These are phyloP conservation scores for Rhincodon typus DNA, from an alignment of 2,797 vertebrate genomes.

Conservation along the genomic window DNA sequence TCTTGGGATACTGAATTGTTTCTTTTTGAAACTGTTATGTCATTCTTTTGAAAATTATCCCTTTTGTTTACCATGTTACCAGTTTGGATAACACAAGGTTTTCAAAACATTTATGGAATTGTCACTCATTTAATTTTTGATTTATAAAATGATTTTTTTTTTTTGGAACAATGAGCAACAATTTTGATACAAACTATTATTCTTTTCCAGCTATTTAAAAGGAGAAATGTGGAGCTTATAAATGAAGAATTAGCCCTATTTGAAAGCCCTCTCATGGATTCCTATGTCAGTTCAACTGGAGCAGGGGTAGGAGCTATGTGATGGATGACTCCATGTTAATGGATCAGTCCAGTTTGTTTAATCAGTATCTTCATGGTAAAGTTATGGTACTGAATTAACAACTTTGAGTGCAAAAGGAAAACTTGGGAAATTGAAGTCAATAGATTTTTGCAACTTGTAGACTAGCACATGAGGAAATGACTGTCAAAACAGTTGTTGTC, in stretches of 20 bases:
- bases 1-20: not conserved
- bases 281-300: slow-evolving; percentile 72
- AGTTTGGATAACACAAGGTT: not conserved
- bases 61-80: not conserved
- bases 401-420: not conserved
- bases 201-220: slow-evolving; percentile 81
- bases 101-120: not conserved
- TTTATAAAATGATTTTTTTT: slow-evolving; percentile 21
- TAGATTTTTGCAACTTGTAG: not conserved
- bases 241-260: slow-evolving; percentile 85
- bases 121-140: not conserved
- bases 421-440: not conserved
- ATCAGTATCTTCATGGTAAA: not conserved
- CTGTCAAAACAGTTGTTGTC: not conserved
- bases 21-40: not conserved
- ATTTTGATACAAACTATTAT: not conserved
- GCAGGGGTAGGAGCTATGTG: slow-evolving; percentile 62
- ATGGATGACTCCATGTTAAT: slow-evolving; percentile 26
- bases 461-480: not conserved
- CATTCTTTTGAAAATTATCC: not conserved
- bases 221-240: slow-evolving; percentile 90
- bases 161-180: not conserved
- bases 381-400: not conserved
- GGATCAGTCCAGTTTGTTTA: not conserved
- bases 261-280: slow-evolving; percentile 83